phyloP scores from a whole-genome alignment of 1,140 invertebrate genomes.

The Rhynchophorus ferrugineus region DNA sequence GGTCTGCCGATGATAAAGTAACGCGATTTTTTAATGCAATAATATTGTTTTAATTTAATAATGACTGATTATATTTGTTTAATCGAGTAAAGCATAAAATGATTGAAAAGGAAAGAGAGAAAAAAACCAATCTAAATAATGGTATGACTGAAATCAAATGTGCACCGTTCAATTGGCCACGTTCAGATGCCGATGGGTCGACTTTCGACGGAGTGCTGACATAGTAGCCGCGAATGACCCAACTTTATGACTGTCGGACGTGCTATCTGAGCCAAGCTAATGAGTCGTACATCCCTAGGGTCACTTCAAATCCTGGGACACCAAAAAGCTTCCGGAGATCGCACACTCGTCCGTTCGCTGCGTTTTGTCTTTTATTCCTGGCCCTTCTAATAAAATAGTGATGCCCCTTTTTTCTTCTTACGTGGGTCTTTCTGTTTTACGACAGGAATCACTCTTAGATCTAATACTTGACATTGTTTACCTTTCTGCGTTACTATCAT shows the following conservation, averaged over 20 bases:
- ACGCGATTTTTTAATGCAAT: no score
- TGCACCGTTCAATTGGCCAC: slow-evolving; percentile 12
- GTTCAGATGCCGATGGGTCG: slow-evolving; percentile 10
- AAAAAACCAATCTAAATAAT: slow-evolving; percentile 17
- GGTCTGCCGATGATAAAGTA: no score
- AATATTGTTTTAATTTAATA: no score
- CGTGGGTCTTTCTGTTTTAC: slow-evolving; percentile 11
- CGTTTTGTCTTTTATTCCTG: slow-evolving; percentile 15
- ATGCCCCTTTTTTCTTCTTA: slow-evolving; percentile 16
- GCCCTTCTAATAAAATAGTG: slow-evolving; percentile 16
- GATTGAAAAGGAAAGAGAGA: no score
- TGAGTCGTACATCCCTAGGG: slow-evolving; percentile 20
- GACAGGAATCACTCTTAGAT: slow-evolving; percentile 13
- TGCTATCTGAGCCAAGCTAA: slow-evolving; percentile 18
- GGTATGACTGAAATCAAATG: slow-evolving; percentile 5
- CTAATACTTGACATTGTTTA: slow-evolving; percentile 17
- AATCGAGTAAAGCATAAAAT: no score
- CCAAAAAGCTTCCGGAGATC: slow-evolving; percentile 17
- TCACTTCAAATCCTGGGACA: slow-evolving; percentile 21
- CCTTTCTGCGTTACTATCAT: slow-evolving; percentile 1
- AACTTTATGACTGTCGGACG: slow-evolving; percentile 20
- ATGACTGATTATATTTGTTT: no score
- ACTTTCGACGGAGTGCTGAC: slow-evolving; percentile 20
- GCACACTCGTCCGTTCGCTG: slow-evolving; percentile 8
- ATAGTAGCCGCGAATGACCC: slow-evolving; percentile 20